Evolutionary conservation across 2,797 vertebrate genomes (phyloP).

Genomic region (Poeciliopsis turneri): DNA sequence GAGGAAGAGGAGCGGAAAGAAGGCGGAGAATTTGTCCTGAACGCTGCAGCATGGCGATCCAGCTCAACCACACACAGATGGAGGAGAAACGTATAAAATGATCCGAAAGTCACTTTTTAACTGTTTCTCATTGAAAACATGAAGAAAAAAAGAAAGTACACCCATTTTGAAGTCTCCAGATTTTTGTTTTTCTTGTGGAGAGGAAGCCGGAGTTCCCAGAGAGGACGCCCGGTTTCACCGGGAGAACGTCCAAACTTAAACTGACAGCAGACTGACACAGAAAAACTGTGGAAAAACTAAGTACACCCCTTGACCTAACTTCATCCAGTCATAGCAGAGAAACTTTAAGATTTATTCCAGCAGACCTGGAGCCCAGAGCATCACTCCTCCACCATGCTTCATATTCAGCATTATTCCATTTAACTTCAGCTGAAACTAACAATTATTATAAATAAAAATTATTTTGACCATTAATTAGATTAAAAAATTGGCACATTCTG

Average conservation of each 20-base stretch:
- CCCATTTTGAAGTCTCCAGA: neutral
- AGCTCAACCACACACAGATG: neutral
- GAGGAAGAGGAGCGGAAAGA: neutral
- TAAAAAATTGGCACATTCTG: no score
- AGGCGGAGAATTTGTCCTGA: slow-evolving; percentile 5
- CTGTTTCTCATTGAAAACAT: neutral
- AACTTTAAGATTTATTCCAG: neutral
- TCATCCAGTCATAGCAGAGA: neutral
- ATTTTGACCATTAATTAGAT: no score
- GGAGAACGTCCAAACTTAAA: neutral
- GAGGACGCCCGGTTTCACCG: neutral
- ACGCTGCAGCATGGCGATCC: neutral
- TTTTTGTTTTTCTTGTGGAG: no score
- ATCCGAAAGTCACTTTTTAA: neutral
- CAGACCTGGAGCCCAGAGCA: neutral
- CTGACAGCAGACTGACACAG: neutral
- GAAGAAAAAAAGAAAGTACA: neutral
- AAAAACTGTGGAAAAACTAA: neutral
- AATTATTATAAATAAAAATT: no score
- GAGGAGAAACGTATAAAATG: neutral
- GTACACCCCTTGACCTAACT: neutral
- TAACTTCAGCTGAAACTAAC: no score
- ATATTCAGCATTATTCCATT: neutral
- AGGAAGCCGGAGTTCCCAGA: neutral
- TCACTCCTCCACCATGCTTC: neutral